These are phyloP conservation scores for Microdon myrmicae DNA, from an alignment of 2,888 invertebrate genomes.

Conservation along the genomic window DNA sequence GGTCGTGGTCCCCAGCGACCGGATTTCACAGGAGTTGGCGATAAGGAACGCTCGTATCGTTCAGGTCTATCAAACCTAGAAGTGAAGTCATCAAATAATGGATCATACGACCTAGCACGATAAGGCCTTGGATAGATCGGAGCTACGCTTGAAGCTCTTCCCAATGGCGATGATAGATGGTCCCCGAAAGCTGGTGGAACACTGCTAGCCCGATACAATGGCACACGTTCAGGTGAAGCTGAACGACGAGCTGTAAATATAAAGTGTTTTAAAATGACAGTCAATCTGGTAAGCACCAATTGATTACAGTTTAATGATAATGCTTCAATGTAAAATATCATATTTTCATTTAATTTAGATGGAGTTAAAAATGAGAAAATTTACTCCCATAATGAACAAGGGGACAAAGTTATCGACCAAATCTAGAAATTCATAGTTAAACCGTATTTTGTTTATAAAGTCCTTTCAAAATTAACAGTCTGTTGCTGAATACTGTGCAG, in stretches of 20 bases:
- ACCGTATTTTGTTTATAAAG: too few species aligned
- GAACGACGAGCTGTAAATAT: conserved; percentile 22
- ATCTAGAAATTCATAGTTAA: too few species aligned
- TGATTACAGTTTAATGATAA: too few species aligned
- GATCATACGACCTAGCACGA: conserved; percentile 65
- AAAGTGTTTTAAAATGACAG: too few species aligned
- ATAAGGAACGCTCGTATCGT: conserved; percentile 70
- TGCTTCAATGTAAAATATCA: too few species aligned
- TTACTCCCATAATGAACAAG: too few species aligned
- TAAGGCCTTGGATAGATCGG: conserved; percentile 60
- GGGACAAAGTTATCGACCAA: too few species aligned
- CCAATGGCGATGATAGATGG: conserved; percentile 59
- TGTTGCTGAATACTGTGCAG: too few species aligned
- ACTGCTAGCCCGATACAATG: conserved; percentile 60
- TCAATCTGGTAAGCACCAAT: too few species aligned
- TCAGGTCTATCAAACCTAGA: conserved; percentile 61
- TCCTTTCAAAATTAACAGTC: too few species aligned
- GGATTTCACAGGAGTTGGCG: conserved; percentile 79
- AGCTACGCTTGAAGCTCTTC: conserved; percentile 62
- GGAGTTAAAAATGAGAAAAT: too few species aligned
- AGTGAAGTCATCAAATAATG: conserved; percentile 64
- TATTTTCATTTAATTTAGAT: too few species aligned
- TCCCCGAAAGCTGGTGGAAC: conserved; percentile 56
- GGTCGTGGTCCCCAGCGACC: conserved; percentile 77
- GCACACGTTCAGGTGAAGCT: conserved; percentile 26